A percentile compares a stretch with the other conserved stretches of the same genome.
Evolutionary conservation across 2,113 vertebrate genomes (phyloP).

Genomic region (Brachypodius melanocephalos): DNA sequence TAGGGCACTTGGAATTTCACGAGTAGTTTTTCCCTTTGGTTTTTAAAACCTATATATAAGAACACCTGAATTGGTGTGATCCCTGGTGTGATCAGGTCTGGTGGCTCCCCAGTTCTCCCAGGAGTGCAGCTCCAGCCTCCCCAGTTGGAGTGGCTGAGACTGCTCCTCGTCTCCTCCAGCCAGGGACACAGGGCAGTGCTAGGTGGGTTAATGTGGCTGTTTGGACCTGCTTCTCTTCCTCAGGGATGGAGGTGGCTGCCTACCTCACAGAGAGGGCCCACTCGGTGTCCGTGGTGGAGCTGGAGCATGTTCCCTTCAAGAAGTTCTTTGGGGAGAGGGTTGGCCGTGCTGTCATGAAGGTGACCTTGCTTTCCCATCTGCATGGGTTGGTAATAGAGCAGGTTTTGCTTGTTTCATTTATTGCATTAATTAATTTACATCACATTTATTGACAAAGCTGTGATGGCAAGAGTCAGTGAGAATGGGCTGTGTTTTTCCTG

Average conservation of each 20-base stretch:
- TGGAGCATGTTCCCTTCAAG: constrained; percentile 90
- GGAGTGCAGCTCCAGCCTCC: background rate
- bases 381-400: background rate
- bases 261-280: constrained; percentile 93
- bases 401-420: background rate
- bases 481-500: background rate
- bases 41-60: background rate
- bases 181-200: background rate
- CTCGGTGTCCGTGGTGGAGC: constrained; percentile 92
- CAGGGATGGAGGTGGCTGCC: constrained; percentile 97
- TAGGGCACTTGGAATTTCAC: background rate
- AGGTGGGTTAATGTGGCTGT: rapidly evolving
- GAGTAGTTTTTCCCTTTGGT: background rate
- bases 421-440: background rate
- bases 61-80: background rate
- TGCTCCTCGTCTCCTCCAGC: background rate
- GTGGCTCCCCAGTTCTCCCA: background rate
- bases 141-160: background rate
- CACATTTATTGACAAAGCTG: background rate
- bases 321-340: constrained; percentile 91
- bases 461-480: background rate
- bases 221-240: background rate
- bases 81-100: background rate
- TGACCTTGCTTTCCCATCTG: constrained; percentile 5
- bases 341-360: constrained; percentile 94